These are phyloP conservation scores for Eulemur coronatus DNA, from an alignment of 2,797 vertebrate species.

Conservation along the genomic window DNA sequence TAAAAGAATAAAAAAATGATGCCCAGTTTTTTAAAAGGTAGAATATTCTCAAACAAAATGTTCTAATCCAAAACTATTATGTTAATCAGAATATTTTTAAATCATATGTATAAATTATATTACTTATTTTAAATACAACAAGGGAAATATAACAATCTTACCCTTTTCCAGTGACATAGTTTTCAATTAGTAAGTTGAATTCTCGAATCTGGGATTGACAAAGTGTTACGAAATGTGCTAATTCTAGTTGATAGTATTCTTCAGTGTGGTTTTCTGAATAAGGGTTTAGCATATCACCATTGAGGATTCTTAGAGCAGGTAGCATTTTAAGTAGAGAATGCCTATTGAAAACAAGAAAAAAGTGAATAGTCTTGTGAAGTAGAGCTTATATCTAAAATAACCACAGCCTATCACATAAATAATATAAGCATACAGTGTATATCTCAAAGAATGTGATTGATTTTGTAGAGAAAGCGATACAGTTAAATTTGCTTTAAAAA, in stretches of 20 bases:
- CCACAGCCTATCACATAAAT: not conserved
- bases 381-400: not conserved
- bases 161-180: slow-evolving; percentile 81
- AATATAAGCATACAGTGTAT: not conserved
- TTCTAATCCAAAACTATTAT: not conserved
- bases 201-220: slow-evolving; percentile 90
- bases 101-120: not conserved
- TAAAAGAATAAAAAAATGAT: not conserved
- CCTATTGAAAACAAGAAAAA: slow-evolving; percentile 81
- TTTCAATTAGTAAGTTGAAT: slow-evolving; percentile 81
- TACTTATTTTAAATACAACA: slow-evolving; percentile 35
- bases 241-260: slow-evolving; percentile 62
- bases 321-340: slow-evolving; percentile 84
- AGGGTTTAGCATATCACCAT: slow-evolving; percentile 82
- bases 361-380: not conserved
- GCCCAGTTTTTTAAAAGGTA: not conserved
- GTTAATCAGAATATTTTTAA: not conserved
- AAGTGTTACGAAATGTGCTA: slow-evolving; percentile 85
- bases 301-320: slow-evolving; percentile 85
- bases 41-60: not conserved
- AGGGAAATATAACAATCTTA: slow-evolving; percentile 71
- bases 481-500: not conserved
- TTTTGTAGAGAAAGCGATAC: slow-evolving; percentile 5
- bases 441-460: not conserved
- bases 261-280: slow-evolving; percentile 65